phyloP scores from a whole-genome alignment of 2,888 invertebrate genomes.

The Troides aeacus region DNA sequence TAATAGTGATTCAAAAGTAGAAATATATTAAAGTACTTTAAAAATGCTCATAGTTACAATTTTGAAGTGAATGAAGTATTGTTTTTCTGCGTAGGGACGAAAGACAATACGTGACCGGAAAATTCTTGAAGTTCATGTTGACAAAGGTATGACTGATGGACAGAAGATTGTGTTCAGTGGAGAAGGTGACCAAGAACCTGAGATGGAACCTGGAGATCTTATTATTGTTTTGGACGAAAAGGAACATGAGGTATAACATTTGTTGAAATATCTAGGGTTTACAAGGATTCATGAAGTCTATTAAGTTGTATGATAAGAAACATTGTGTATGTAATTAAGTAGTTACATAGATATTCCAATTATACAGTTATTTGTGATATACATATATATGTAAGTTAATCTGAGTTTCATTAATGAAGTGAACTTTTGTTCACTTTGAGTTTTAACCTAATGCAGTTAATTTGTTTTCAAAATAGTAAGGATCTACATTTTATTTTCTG shows the following conservation, averaged over 20 bases:
- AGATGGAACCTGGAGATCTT: conserved; percentile 95
- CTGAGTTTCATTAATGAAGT: too few species aligned
- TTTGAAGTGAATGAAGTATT: not conserved
- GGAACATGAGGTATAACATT: conserved; percentile 83
- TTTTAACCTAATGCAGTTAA: too few species aligned
- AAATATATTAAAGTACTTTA: too few species aligned
- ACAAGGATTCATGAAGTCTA: not conserved
- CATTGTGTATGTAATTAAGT: too few species aligned
- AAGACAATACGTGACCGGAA: conserved; percentile 95
- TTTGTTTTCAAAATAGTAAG: too few species aligned
- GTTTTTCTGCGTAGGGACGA: conserved; percentile 80
- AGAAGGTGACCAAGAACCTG: conserved; percentile 98
- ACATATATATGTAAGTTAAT: too few species aligned
- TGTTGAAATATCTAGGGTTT: not conserved
- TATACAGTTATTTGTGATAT: too few species aligned
- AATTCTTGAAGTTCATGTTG: conserved; percentile 96
- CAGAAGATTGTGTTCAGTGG: conserved; percentile 96
- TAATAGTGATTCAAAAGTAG: too few species aligned
- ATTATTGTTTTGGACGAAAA: conserved; percentile 97
- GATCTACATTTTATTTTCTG: too few species aligned
- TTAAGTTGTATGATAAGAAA: not conserved
- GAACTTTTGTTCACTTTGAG: not conserved
- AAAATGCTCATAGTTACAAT: too few species aligned
- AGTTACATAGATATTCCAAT: too few species aligned
- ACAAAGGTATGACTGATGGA: conserved; percentile 96